Evolutionary conservation across 2,888 invertebrate species (phyloP), one percentile per base, ranked within the genome.

Genomic region (Antitype chi): DNA sequence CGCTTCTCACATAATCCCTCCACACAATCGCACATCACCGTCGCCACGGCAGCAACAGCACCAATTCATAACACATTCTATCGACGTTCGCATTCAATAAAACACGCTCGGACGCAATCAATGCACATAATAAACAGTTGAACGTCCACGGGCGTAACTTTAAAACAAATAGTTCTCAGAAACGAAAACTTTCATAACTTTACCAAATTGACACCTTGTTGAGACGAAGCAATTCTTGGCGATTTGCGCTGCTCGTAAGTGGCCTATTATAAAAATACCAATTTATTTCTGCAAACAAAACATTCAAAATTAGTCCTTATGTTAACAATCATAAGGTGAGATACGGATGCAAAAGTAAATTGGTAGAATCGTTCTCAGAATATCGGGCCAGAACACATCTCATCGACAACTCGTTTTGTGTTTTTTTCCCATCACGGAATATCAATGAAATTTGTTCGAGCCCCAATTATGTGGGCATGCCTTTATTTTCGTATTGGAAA

Each of bases 161-260:
- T 92, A 95, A 96, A 96, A 96, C 96, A 96, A 96, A 96, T 96
- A 96, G 94, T 96, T 96, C 96, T 91, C 70, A 94, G 96, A 96
- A 96, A 90, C 91, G 90, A 90, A 87, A 92, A 92, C 95, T 96
- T 96, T 96, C 96, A 96, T 96, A 96, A 96, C 96, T 96, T 92
- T 92, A 90, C 95, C 94, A 96, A 96, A 96, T 96, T 96, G 96
- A 96, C 96, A 96, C 96, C 96, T 96, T 96, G 96, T 95, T 93
- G 93, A 93, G 90, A 91, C 95, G 92, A 93, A 93, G 95, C 96
- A 94, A 95, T 95, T 94, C 95, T 91, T 93, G 92, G 94, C 96
- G 95, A 96, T 96, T 96, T 96, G 96, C 96, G 91, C 92, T 90
- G 93, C 91, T 92, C 92, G 94, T 96, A 96, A 96, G 96, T 96